These are phyloP conservation scores for Rhea americana DNA, from an alignment of 2,113 vertebrate species.

Conservation along the genomic window DNA sequence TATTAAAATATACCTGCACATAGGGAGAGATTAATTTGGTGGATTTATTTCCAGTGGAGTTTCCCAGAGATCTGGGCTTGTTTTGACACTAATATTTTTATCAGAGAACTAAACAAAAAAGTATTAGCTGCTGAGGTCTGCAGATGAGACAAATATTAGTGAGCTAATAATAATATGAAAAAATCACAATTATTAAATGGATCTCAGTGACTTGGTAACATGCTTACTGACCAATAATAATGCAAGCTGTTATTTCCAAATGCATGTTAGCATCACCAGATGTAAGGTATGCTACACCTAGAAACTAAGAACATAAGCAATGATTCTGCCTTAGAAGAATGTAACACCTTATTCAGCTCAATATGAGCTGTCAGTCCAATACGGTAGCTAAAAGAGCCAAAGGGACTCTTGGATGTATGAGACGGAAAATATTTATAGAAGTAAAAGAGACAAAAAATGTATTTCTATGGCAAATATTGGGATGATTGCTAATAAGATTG, in stretches of 20 bases:
- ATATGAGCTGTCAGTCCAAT: neutral
- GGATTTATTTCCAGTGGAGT: conserved; percentile 11
- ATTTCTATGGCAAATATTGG: neutral
- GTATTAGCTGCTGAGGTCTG: neutral
- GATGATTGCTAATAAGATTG: neutral
- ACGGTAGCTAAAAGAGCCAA: neutral
- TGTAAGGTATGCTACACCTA: neutral
- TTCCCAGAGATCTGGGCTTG: neutral
- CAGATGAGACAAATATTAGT: neutral
- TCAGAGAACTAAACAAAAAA: conserved; percentile 6
- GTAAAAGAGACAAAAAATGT: neutral
- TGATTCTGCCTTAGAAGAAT: neutral
- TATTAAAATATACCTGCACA: neutral
- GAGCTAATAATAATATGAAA: neutral
- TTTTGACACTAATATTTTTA: conserved; percentile 19
- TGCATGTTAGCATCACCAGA: neutral
- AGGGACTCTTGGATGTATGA: neutral
- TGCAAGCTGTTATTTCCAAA: neutral
- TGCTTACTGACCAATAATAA: neutral
- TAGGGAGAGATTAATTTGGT: conserved; percentile 3
- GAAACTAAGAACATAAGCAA: neutral
- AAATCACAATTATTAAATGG: neutral
- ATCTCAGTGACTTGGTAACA: neutral
- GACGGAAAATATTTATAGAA: neutral
- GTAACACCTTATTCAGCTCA: neutral